Evolutionary conservation across 2,113 vertebrate species (phyloP), one percentile per base, ranked within the genome.

Genomic region (Cranoglanis bouderius): DNA sequence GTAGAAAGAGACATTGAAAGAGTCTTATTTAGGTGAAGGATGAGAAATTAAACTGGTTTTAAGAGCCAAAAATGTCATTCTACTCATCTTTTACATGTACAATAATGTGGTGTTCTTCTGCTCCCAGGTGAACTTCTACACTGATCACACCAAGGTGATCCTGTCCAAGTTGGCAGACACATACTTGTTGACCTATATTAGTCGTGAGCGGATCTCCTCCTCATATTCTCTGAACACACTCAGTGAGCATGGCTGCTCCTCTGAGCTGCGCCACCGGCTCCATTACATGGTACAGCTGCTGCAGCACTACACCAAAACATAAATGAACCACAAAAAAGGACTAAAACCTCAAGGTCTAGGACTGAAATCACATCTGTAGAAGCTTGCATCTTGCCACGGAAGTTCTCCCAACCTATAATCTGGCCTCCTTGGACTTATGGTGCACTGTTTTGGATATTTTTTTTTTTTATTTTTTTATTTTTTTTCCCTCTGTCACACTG

Each of bases 121-220:
- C 26, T 26, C 81, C 0, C 87, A 99, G 98, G 98, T 99, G 43
- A 99, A 99, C 93, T 99, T 99, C 94, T 99, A 99, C 91, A 97
- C 97, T 0, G 98, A 99, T 94, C 98, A 99, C 93, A 99, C 98
- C 43, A 99, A 99, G 93, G 95, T 99, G 91, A 98, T 99, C 91
- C 95, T 99, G 94, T 97, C 96, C 94, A 99, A 98, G 95, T 96
- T 95, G 74, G 96, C 97, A 2, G 96, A 96, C 32, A 96, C 96
- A 74, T 97, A 98, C 91, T 94, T 99, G 84, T 96, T 99, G 91
- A 99, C 98, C 80, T 99, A 97, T 91, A 98, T 99, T 94, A 98
- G 96, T 92, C 95, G 95, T 8, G 98, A 99, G 21, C 97, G 98
- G 35, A 93, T 96, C 55, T 98, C 98, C 2, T 96, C 93, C 93